Percentiles rank a stretch among this genome's conserved stretches.
phyloP scores from a whole-genome alignment of 1,140 invertebrate genomes.

The Thrips palmi region DNA sequence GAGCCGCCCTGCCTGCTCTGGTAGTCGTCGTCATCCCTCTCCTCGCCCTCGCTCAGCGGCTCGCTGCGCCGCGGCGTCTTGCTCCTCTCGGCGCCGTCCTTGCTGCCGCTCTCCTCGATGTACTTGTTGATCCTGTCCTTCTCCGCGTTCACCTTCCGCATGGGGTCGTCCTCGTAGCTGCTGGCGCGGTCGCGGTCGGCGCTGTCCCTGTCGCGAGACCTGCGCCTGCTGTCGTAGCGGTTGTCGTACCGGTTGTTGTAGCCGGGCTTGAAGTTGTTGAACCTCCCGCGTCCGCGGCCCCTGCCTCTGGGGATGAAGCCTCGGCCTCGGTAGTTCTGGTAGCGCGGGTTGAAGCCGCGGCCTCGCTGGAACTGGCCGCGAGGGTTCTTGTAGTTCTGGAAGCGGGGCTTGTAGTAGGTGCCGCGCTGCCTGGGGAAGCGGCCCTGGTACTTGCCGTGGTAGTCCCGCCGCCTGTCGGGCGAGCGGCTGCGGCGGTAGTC shows the following conservation, averaged over 20 bases:
- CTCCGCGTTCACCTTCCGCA: slow-evolving; percentile 35
- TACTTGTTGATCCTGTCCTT: slow-evolving; percentile 42
- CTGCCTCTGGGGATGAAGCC: slow-evolving; percentile 19
- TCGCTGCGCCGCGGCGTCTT: slow-evolving; percentile 32
- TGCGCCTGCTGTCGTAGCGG: slow-evolving; percentile 19
- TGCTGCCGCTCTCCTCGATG: slow-evolving; percentile 27
- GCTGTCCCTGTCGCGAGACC: slow-evolving; percentile 27
- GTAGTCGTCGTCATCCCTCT: slow-evolving; percentile 42
- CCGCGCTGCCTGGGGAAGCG: slow-evolving; percentile 41
- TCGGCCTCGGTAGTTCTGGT: slow-evolving; percentile 25
- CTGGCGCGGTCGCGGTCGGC: slow-evolving; percentile 38
- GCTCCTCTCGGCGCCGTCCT: slow-evolving; percentile 29
- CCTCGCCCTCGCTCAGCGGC: slow-evolving; percentile 49
- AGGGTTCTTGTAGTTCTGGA: slow-evolving; percentile 33
- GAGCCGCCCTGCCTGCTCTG: slow-evolving; percentile 30
- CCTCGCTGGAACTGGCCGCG: slow-evolving; percentile 22
- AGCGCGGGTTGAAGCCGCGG: too few species aligned
- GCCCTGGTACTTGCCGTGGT: slow-evolving; percentile 26
- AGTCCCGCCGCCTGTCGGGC: slow-evolving; percentile 35
- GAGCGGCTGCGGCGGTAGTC: slow-evolving; percentile 29
- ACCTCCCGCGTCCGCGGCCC: slow-evolving; percentile 26
- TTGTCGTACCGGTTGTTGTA: slow-evolving; percentile 17
- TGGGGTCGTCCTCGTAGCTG: slow-evolving; percentile 27
- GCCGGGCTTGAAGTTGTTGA: slow-evolving; percentile 19
- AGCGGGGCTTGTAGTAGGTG: slow-evolving; percentile 54